Percentiles rank a stretch among this genome's conserved stretches.
Evolutionary conservation across 2,888 invertebrate genomes (phyloP).

Genomic region (Platycnemis pennipes): DNA sequence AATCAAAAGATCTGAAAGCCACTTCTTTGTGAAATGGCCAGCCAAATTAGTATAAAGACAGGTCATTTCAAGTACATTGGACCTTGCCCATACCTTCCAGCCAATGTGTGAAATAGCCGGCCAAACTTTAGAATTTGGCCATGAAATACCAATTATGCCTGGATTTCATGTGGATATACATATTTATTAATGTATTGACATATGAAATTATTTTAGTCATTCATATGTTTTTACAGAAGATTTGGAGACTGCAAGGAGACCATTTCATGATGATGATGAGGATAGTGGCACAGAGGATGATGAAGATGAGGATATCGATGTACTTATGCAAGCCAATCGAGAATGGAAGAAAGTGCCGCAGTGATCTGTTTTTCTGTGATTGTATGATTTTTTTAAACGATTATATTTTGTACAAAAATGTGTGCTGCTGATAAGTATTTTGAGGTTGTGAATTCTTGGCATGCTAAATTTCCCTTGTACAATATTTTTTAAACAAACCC

Average conservation of each 20-base stretch:
- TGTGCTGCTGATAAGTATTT: neutral
- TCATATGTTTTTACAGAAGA: conserved; percentile 71
- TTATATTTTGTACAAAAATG: neutral
- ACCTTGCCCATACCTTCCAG: too few relatives aligned
- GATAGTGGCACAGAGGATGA: conserved; percentile 79
- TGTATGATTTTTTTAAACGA: neutral
- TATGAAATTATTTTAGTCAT: neutral
- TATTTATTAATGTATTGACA: too few relatives aligned
- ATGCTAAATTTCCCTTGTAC: neutral
- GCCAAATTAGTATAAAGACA: too few relatives aligned
- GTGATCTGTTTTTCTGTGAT: conserved; percentile 29
- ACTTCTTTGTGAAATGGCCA: too few relatives aligned
- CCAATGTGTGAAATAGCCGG: too few relatives aligned
- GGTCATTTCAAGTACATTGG: too few relatives aligned
- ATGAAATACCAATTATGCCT: too few relatives aligned
- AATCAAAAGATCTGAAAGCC: too few relatives aligned
- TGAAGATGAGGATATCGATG: conserved; percentile 82
- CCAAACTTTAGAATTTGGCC: too few relatives aligned
- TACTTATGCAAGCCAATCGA: conserved; percentile 76
- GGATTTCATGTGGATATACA: too few relatives aligned
- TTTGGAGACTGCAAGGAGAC: conserved; percentile 81
- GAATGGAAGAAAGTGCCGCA: conserved; percentile 61
- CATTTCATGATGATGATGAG: conserved; percentile 87
- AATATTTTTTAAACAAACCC: neutral
- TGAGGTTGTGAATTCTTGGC: conserved; percentile 37